Evolutionary conservation across 2,888 invertebrate species (phyloP), one percentile per base, ranked within the genome.

Genomic region (Selenia dentaria): DNA sequence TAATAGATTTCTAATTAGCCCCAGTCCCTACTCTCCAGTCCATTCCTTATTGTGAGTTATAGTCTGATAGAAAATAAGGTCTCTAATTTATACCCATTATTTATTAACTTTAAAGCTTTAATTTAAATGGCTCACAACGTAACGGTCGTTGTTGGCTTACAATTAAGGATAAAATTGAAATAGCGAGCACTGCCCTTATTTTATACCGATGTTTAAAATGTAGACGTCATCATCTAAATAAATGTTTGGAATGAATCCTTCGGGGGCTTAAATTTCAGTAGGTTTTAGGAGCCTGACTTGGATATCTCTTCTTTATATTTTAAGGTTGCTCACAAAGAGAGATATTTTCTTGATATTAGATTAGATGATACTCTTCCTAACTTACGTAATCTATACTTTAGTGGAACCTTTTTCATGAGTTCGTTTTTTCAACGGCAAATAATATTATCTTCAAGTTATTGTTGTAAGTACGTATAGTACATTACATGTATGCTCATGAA

Each of bases 151-250:
- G 76, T 70, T 68, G 59, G 55, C 57, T 62, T 54, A 43, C 51
- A 54, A 56, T 70, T 72, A 71, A 64, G 70, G 70, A 69, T 69
- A 61, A 68, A 72, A 71, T 74, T 72, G 53, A 65, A 74, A 69
- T 62, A 60, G 57, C 61, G 56, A 52, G 51, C 57, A 53, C 55
- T 43, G 41, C 52, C 61, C 52, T 68, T 74, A 72, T 77, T 78
- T 74, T 74, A 79, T 74, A 74, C 64, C 63, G 52, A 57, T 65
- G 61, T 66, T 67, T 66, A 55, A 73, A 68, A 68, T 64, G 64
- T 62, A 63, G 69, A 64, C 61, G 68, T 68, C 72, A 69, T 76
- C 73, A 70, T 76, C 73, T 71, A 72, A 80, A 80, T 74, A 79
- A 76, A 80, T 76, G 75, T 81, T 75, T 72, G 65, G 63, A 69